Conservation (phyloP, 2,797 vertebrate genomes). For the Hemibagrus guttatus region DNA sequence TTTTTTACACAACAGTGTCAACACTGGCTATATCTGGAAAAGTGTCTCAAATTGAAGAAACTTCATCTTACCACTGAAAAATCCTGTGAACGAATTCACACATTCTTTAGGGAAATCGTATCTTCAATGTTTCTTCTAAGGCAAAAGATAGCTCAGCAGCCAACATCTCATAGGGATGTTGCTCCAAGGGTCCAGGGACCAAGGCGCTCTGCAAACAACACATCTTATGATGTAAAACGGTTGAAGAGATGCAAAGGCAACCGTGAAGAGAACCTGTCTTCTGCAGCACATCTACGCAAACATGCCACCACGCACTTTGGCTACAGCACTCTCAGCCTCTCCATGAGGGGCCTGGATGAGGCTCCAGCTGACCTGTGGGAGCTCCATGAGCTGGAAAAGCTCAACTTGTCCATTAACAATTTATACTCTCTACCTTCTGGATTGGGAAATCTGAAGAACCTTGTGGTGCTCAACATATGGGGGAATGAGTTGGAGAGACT, state of each 20-base stretch:
- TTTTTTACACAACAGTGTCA: neutral
- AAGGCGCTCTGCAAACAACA: constrained; percentile 39
- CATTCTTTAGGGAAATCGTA: neutral
- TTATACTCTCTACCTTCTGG: constrained; percentile 78
- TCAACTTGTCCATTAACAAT: constrained; percentile 90
- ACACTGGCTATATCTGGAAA: neutral
- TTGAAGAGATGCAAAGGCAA: constrained; percentile 56
- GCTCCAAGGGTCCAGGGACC: constrained; percentile 40
- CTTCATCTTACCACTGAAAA: neutral
- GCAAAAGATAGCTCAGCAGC: constrained; percentile 71
- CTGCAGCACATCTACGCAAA: constrained; percentile 71
- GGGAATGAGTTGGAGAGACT: constrained; percentile 85
- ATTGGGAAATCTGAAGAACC: constrained; percentile 80
- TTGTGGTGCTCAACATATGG: constrained; percentile 88
- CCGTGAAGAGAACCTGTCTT: constrained; percentile 71
- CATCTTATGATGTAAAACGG: constrained; percentile 67
- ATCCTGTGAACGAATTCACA: neutral
- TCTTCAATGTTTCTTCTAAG: constrained; percentile 53
- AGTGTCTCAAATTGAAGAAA: neutral
- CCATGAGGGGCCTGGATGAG: constrained; percentile 83
- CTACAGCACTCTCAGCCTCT: constrained; percentile 83
- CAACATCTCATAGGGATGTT: constrained; percentile 62
- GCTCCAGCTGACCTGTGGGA: constrained; percentile 87
- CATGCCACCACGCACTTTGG: constrained; percentile 75
- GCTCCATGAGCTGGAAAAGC: constrained; percentile 86